These are phyloP conservation scores for Halcyon senegalensis DNA, from an alignment of 2,113 vertebrate species.

Conservation along the genomic window DNA sequence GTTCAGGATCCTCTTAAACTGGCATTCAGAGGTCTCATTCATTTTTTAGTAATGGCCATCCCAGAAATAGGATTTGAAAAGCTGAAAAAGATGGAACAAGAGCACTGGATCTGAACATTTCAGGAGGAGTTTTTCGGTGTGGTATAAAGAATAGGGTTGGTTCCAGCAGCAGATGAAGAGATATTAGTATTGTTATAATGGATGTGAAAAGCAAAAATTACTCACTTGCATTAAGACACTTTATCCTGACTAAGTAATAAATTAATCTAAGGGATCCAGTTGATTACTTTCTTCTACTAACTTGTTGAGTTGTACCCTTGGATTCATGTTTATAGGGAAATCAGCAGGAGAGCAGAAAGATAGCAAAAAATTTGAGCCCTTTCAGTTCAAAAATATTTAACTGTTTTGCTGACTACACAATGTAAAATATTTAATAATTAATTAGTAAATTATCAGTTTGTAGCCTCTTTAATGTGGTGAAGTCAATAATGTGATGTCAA, in stretches of 20 bases:
- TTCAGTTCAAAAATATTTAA: background rate
- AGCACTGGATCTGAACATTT: background rate
- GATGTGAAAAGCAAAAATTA: background rate
- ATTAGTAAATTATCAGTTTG: background rate
- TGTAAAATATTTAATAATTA: background rate
- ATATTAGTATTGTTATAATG: background rate
- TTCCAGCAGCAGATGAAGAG: background rate
- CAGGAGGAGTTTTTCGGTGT: background rate
- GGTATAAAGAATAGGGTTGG: background rate
- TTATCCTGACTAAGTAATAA: background rate
- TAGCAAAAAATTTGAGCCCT: background rate
- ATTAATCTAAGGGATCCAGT: background rate
- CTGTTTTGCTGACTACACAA: background rate
- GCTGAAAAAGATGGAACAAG: background rate
- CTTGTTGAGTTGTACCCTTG: background rate
- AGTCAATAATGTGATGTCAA: background rate
- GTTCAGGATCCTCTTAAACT: background rate
- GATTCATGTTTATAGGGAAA: background rate
- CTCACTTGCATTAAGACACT: background rate
- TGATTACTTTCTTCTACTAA: background rate
- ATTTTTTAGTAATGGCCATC: background rate
- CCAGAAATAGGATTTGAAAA: background rate
- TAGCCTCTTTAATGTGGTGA: background rate
- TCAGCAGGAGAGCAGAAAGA: background rate
- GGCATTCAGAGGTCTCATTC: background rate